These are phyloP conservation scores for Bergia sp. DNA, from an alignment of 92 coral and sea anemone genomes.

Conservation along the genomic window DNA sequence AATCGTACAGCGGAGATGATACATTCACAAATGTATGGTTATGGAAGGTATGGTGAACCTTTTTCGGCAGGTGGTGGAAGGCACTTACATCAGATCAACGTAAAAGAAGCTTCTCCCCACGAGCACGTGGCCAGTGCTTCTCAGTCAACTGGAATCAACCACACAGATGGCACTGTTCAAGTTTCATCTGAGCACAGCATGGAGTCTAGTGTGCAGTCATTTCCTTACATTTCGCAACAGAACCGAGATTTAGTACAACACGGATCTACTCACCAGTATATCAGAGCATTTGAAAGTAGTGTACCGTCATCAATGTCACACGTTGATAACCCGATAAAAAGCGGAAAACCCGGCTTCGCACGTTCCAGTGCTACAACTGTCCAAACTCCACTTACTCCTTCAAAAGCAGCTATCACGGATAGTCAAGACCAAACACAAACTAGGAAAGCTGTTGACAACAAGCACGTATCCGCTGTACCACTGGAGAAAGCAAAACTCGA, in stretches of 20 bases:
- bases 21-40: background rate
- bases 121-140: background rate
- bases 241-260: background rate
- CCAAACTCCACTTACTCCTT: background rate
- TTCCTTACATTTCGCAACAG: background rate
- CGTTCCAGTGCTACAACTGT: background rate
- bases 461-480: background rate
- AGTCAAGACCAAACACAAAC: conserved; percentile 4
- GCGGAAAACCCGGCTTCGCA: background rate
- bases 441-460: background rate
- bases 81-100: background rate
- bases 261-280: background rate
- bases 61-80: background rate
- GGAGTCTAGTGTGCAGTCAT: background rate
- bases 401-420: background rate
- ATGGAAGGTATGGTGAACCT: background rate
- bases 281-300: background rate
- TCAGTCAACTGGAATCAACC: background rate
- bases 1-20: background rate
- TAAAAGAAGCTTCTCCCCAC: background rate
- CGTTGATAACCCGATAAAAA: background rate
- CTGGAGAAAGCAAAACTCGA: no score
- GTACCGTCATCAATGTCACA: background rate
- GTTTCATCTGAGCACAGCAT: background rate
- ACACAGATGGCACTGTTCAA: background rate